Evolutionary conservation across 2,888 invertebrate genomes (phyloP), one percentile per base, ranked within the genome.

Genomic region (Eupithecia subumbrata): DNA sequence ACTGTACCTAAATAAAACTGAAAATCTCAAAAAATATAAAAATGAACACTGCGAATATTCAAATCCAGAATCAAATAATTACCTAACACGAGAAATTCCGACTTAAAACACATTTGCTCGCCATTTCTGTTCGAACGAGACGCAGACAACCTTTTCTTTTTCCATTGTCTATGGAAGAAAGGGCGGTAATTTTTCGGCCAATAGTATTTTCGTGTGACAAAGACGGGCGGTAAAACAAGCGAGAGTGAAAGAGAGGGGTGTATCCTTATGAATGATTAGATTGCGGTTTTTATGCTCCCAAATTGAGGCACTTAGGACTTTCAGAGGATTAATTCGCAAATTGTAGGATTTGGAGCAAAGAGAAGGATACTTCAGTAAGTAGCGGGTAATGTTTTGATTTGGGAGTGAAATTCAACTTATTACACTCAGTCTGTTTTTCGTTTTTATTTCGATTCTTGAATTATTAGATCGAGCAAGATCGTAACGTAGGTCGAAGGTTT

Each of bases 51-150:
- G 64, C 66, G 69, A 68, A 73, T 81, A 82, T 81, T 79, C 76
- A 77, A 81, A 82, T 81, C 75, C 73, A 73, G 73, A 82, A 83
- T 80, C 77, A 81, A 68, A 64, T 75, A 80, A 84, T 77, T 83
- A n/a, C n/a, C n/a, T n/a, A 84, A 79, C 81, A 80, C 75, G 72
- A 73, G 71, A 74, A 75, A 76, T 74, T 75, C 81, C 83, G 85
- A 89, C 88, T 89, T 88, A 87, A 87, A 89, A 86, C 82, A 79
- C 83, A 86, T 88, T 87, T 84, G 79, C 82, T 79, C 83, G 81
- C 84, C 82, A 82, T 84, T 84, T 82, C 80, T 76, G 81, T 83
- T 71, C 45, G 79, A 82, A 73, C 78, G 83, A 82, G 82, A 78
- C 56, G 60, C 22, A 66, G 76, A 63, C 71, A 74, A 64, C 68